phyloP scores from a whole-genome alignment of 92 coral and sea anemone species.

The Palythoa grandis region DNA sequence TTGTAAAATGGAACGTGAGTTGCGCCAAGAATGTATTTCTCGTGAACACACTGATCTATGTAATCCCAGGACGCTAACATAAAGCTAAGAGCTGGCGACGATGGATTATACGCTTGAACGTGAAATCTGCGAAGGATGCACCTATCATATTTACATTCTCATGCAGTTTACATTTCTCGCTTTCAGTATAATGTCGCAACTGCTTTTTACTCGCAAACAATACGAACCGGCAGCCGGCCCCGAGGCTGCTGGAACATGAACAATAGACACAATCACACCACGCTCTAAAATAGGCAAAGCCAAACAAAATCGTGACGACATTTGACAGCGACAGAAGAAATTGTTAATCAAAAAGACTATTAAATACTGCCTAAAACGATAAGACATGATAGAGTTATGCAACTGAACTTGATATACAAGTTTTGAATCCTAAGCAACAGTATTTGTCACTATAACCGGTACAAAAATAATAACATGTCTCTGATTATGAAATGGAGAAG shows the following conservation, averaged over 20 bases:
- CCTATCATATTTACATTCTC: too few species aligned
- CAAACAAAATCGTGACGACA: background rate
- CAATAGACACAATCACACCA: background rate
- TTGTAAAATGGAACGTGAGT: background rate
- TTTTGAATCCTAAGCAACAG: background rate
- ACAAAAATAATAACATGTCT: background rate
- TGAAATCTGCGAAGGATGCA: too few species aligned
- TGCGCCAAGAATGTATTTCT: conserved; percentile 6
- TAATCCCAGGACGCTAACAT: background rate
- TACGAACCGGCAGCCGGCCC: background rate
- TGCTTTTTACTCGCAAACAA: too few species aligned
- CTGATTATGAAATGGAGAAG: too few species aligned
- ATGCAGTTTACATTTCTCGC: background rate
- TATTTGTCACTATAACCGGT: background rate
- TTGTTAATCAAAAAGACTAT: background rate
- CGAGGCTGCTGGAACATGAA: background rate
- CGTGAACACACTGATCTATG: background rate
- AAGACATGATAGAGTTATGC: background rate
- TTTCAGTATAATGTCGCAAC: background rate
- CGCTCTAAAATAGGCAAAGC: background rate
- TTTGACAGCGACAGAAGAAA: background rate
- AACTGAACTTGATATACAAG: background rate
- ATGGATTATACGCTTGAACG: too few species aligned
- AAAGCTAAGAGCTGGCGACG: too few species aligned
- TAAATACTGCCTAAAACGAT: background rate